Evolutionary conservation across 2,113 vertebrate genomes (phyloP).

Genomic region (Polypterus bichir): DNA sequence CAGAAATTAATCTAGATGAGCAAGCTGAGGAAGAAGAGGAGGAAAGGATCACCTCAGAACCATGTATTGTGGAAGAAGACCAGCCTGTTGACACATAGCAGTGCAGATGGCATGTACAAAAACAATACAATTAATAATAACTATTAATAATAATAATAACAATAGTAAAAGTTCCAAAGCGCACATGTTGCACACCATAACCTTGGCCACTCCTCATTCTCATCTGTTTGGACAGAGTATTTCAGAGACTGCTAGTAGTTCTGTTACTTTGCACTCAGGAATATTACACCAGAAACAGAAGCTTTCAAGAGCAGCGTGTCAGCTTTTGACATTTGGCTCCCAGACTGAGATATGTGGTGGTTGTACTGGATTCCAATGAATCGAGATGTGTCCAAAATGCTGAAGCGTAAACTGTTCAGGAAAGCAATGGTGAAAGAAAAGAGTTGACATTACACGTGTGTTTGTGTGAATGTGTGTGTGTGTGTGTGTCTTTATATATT

Average conservation of each 20-base stretch:
- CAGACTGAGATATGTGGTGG: neutral
- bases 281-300: constrained; percentile 59
- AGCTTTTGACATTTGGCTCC: neutral
- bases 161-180: constrained; percentile 64
- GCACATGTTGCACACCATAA: constrained; percentile 54
- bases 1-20: constrained; percentile 90
- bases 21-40: constrained; percentile 76
- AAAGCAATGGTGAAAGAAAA: too few species aligned
- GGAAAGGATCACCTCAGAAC: constrained; percentile 43
- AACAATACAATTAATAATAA: constrained; percentile 46
- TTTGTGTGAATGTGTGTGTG: too few species aligned
- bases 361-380: constrained; percentile 2
- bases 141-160: constrained; percentile 48
- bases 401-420: too few species aligned
- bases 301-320: neutral
- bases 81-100: constrained; percentile 73
- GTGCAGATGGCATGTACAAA: constrained; percentile 28
- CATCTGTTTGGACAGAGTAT: constrained; percentile 55
- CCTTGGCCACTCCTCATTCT: constrained; percentile 54
- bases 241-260: constrained; percentile 67
- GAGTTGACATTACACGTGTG: too few species aligned
- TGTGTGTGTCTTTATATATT: too few species aligned
- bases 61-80: constrained; percentile 52
- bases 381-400: too few species aligned
- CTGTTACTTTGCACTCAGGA: constrained; percentile 94